Percentiles rank a stretch among this genome's conserved stretches.
phyloP scores from a whole-genome alignment of 2,113 vertebrate species.

The Pseudorasbora parva region DNA sequence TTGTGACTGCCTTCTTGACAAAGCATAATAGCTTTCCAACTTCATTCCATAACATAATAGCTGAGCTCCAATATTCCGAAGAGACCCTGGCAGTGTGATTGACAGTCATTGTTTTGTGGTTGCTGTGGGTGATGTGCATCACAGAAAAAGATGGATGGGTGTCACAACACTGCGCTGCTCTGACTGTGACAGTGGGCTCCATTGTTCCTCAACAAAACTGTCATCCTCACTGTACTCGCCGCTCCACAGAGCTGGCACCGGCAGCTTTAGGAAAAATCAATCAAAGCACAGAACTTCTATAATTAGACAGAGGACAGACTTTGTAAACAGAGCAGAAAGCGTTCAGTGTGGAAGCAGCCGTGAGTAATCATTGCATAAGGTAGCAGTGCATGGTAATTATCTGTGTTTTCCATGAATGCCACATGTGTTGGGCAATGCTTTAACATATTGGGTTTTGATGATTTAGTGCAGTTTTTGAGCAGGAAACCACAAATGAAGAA shows the following conservation, averaged over 20 bases:
- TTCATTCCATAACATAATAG: not conserved
- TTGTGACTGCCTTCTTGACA: not conserved
- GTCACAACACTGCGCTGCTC: conserved; percentile 35
- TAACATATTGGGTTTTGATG: not conserved
- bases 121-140: conserved; percentile 39
- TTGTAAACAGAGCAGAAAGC: conserved; percentile 19
- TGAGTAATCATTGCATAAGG: conserved; percentile 24
- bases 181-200: conserved; percentile 44
- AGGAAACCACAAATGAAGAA: not conserved
- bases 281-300: conserved; percentile 46
- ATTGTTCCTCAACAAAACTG: conserved; percentile 45
- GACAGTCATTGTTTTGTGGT: conserved; percentile 46
- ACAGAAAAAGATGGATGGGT: conserved; percentile 37
- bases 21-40: not conserved
- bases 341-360: conserved; percentile 15
- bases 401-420: not conserved
- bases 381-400: conserved; percentile 42
- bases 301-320: conserved; percentile 44
- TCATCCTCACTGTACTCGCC: conserved; percentile 43
- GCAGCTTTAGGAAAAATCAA: conserved; percentile 37
- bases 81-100: conserved; percentile 5
- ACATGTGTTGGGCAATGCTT: not conserved
- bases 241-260: conserved; percentile 41
- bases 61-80: not conserved
- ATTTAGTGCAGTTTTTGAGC: not conserved